phyloP scores from a whole-genome alignment of 2,113 vertebrate species.

The Notechis scutatus region DNA sequence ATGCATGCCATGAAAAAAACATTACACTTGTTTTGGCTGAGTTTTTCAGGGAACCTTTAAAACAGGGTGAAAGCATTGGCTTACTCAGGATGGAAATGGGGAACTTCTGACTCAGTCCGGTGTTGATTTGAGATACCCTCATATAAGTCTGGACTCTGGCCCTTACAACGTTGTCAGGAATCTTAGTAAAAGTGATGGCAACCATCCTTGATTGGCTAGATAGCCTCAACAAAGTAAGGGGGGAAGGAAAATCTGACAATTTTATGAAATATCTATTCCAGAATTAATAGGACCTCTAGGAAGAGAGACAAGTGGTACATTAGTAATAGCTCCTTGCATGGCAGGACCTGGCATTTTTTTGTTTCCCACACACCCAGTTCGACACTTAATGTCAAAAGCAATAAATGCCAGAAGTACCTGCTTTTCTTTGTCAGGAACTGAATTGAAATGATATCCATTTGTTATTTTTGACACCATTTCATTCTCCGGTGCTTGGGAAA shows the following conservation, averaged over 20 bases:
- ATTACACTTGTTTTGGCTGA: not conserved
- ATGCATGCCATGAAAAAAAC: not conserved
- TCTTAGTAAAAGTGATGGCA: not conserved
- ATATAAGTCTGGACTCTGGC: too few species aligned
- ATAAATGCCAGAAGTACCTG: not conserved
- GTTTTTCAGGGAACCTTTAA: not conserved
- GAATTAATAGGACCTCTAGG: not conserved
- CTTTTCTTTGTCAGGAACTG: not conserved
- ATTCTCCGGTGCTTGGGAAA: not conserved
- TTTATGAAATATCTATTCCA: not conserved
- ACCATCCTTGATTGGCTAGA: not conserved
- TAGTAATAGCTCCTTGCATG: not conserved
- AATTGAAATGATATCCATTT: not conserved
- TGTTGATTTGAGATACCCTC: not conserved
- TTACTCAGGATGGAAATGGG: not conserved
- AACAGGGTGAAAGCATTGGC: not conserved
- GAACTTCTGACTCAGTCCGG: not conserved
- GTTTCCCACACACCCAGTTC: not conserved
- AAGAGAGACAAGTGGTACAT: not conserved
- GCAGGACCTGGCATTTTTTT: not conserved
- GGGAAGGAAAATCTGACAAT: not conserved
- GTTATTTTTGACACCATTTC: not conserved
- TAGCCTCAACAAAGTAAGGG: not conserved
- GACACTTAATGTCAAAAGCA: not conserved
- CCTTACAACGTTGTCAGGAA: not conserved